Percentiles rank a stretch among this genome's conserved stretches.
phyloP scores from a whole-genome alignment of 2,113 vertebrate genomes.

The Plecturocebus donacophilus region DNA sequence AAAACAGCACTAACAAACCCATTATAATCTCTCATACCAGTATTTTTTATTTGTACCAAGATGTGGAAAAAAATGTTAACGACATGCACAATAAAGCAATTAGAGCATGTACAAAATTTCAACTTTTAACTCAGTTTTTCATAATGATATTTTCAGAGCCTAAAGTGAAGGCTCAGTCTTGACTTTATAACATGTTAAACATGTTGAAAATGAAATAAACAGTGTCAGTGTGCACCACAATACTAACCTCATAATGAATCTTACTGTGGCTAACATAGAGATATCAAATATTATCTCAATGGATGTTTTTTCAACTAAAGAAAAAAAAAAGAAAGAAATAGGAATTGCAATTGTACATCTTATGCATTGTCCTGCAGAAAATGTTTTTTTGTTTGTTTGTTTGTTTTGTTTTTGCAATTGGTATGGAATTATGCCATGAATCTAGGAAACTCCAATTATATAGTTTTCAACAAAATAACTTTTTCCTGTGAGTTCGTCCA shows the following conservation, averaged over 20 bases:
- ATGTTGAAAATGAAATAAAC: background rate
- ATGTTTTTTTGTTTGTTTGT: background rate
- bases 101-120: background rate
- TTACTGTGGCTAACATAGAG: background rate
- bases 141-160: background rate
- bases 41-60: background rate
- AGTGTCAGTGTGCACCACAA: background rate
- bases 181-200: background rate
- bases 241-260: background rate
- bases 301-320: background rate
- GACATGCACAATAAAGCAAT: background rate
- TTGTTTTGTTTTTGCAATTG: background rate
- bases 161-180: background rate
- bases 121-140: background rate
- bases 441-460: background rate
- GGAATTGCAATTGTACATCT: background rate
- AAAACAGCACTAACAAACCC: background rate
- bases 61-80: background rate
- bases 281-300: background rate
- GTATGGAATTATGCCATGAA: background rate
- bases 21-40: background rate
- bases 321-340: background rate
- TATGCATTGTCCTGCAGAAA: background rate
- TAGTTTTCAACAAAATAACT: background rate
- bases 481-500: background rate